Evolutionary conservation across 2,797 vertebrate species (phyloP), one percentile per base, ranked within the genome.

Genomic region (Varecia variegata): DNA sequence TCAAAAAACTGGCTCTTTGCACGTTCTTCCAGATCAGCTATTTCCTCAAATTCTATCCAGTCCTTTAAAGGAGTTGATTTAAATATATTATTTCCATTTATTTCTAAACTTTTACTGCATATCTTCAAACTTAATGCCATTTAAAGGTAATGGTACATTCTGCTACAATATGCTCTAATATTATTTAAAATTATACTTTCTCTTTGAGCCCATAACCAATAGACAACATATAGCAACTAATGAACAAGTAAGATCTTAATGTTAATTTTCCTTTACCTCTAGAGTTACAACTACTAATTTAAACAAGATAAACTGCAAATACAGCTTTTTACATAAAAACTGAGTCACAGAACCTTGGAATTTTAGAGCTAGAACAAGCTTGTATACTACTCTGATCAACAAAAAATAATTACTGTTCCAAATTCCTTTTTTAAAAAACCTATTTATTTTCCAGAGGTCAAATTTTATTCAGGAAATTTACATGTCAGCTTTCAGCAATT

Each of bases 11-110:
- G 99, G 96, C 99, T 99, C 98, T 99, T 99, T 43, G 99, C 99
- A 67, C 99, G 99, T 93, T 99, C 99, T 98, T 99, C 99, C 67
- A 99, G 98, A 98, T 99, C 99, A 0, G 99, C 99, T 90, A 99
- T 99, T 99, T 99, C 99, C 98, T 99, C 99, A 96, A 99, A 99
- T 98, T 99, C 99, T 45, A 99, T 99, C 99, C 99, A 99, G 97
- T 99, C 99, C 99, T 99, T 96, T 96, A 96, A 97, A 97, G 93
- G 70, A 95, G 25, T 96, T 96, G 38, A 93, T 92, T 82, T 71
- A 65, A 67, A 70, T 84, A 84, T 2, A 91, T 32, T 89, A 89
- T 83, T 65, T 89, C 88, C n/a, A 88, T 90, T 94, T 95, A 60
- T 60, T 94, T 77, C 68, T 85, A 80, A 90, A 80, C 52, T 65